Evolutionary conservation across 1,140 invertebrate species (phyloP).

Genomic region (Euura lappo): DNA sequence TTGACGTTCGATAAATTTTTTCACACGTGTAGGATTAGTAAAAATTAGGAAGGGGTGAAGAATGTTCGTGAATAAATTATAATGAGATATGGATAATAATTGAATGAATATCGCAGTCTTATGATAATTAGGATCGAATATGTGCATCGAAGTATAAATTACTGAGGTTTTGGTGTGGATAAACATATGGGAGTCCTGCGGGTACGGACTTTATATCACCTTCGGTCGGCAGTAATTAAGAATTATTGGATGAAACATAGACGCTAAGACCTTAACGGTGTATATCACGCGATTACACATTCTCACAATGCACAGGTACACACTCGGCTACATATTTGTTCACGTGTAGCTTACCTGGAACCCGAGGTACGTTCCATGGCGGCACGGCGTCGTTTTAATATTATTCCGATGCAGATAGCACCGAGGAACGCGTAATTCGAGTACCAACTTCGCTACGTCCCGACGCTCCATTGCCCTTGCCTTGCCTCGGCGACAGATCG

Average conservation of each 20-base stretch:
- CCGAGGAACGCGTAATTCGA: conserved; percentile 49
- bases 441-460: conserved; percentile 15
- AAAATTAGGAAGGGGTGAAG: no score
- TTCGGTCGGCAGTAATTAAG: background rate
- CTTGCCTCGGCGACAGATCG: background rate
- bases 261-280: conserved; percentile 1
- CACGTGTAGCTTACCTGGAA: conserved; percentile 17
- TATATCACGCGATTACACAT: background rate
- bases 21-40: no score
- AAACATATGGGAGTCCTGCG: background rate
- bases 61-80: no score
- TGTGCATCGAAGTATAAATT: background rate
- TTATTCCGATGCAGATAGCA: conserved; percentile 58
- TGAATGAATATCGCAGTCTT: background rate
- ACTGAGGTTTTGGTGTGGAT: background rate
- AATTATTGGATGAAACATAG: conserved; percentile 7
- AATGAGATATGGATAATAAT: no score
- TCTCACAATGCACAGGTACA: background rate
- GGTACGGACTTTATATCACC: background rate
- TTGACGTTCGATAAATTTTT: no score
- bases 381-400: conserved; percentile 29
- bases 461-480: background rate
- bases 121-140: background rate
- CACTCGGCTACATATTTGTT: no score
- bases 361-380: conserved; percentile 30